phyloP scores from a whole-genome alignment of 1,140 invertebrate species.

The Nebria ingens region DNA sequence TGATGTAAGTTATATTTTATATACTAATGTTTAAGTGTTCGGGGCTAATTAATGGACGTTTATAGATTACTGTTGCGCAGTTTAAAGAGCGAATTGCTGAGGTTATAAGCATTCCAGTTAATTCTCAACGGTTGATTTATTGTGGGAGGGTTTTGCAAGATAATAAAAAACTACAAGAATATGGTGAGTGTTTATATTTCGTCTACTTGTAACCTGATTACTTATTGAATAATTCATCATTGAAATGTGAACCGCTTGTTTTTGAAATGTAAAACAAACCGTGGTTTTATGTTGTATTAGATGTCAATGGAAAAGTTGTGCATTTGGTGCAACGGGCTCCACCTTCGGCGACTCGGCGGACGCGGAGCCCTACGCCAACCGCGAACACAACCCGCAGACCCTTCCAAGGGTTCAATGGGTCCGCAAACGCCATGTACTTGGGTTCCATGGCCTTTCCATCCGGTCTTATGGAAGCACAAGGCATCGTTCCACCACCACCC shows the following conservation, averaged over 20 bases:
- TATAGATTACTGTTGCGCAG: slow-evolving; percentile 72
- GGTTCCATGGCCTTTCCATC: slow-evolving; percentile 53
- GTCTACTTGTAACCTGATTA: too few relatives aligned
- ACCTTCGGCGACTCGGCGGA: slow-evolving; percentile 33
- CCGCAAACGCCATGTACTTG: slow-evolving; percentile 47
- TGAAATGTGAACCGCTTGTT: too few relatives aligned
- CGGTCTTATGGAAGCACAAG: slow-evolving; percentile 44
- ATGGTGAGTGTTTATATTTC: slow-evolving; percentile 52
- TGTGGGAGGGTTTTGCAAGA: slow-evolving; percentile 85
- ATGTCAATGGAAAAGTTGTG: slow-evolving; percentile 84
- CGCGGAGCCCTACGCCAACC: slow-evolving; percentile 25
- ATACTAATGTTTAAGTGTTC: slow-evolving; percentile 11
- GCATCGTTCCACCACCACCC: slow-evolving; percentile 32
- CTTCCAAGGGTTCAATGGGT: slow-evolving; percentile 27
- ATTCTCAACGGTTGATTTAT: slow-evolving; percentile 82
- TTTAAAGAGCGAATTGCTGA: slow-evolving; percentile 79
- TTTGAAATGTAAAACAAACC: slow-evolving; percentile 8
- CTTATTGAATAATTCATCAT: too few relatives aligned
- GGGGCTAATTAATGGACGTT: slow-evolving; percentile 15
- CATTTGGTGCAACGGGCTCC: slow-evolving; percentile 87
- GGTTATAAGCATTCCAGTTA: slow-evolving; percentile 62
- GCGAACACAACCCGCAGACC: slow-evolving; percentile 32
- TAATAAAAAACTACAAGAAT: slow-evolving; percentile 78
- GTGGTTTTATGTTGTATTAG: slow-evolving; percentile 38
- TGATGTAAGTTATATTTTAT: slow-evolving; percentile 63